A percentile compares a stretch with the other conserved stretches of the same genome.
phyloP scores from a whole-genome alignment of 2,797 vertebrate genomes.

The Dallia pectoralis region DNA sequence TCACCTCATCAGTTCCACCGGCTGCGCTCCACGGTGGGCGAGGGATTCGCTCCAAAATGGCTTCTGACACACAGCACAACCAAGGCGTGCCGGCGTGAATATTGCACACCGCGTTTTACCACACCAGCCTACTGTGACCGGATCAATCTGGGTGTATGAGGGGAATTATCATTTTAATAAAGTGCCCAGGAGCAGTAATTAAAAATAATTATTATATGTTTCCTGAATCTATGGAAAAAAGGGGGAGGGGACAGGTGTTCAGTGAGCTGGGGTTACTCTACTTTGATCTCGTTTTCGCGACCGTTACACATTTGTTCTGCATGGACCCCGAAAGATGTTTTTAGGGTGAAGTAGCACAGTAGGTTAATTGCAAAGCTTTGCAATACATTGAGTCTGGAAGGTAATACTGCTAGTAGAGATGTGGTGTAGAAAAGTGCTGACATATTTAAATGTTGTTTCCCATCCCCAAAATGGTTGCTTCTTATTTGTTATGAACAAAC shows the following conservation, averaged over 20 bases:
- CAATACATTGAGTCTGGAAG: background rate
- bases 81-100: conserved; percentile 83
- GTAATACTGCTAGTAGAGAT: background rate
- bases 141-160: conserved; percentile 91
- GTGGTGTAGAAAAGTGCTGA: background rate
- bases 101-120: conserved; percentile 87
- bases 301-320: conserved; percentile 40
- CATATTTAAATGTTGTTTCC: background rate
- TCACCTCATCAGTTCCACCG: conserved; percentile 99
- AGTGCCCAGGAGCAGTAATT: conserved; percentile 80
- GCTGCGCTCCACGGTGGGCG: conserved; percentile 93
- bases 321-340: conserved; percentile 26
- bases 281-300: conserved; percentile 43
- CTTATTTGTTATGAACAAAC: conserved; percentile 5
- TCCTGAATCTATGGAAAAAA: conserved; percentile 69
- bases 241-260: conserved; percentile 52
- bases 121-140: conserved; percentile 87
- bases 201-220: conserved; percentile 90
- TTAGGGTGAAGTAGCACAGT: conserved; percentile 28
- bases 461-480: background rate
- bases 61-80: conserved; percentile 92
- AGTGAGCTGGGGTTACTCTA: conserved; percentile 42
- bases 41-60: conserved; percentile 95
- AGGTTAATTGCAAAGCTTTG: conserved; percentile 15
- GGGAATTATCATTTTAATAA: conserved; percentile 85